phyloP scores from a whole-genome alignment of 2,888 invertebrate genomes.

The Dicycla oo region DNA sequence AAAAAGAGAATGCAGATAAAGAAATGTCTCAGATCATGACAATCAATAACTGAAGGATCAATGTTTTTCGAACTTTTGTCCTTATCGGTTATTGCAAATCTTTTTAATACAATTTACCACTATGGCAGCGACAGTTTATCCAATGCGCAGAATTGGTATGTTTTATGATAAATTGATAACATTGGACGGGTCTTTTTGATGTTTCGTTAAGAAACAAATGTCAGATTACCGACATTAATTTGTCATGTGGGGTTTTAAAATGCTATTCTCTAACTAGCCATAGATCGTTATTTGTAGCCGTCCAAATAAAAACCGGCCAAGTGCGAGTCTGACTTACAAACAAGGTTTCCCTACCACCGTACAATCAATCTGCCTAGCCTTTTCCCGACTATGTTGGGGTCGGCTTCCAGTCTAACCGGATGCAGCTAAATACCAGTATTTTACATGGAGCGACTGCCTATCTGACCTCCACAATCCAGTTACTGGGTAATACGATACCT shows the following conservation, averaged over 20 bases:
- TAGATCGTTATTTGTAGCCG: too few species aligned
- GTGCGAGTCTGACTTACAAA: too few species aligned
- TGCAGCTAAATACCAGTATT: too few species aligned
- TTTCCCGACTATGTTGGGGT: too few species aligned
- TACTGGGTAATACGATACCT: too few species aligned
- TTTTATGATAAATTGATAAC: neutral
- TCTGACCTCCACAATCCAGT: too few species aligned
- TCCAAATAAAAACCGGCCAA: too few species aligned
- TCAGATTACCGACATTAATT: neutral
- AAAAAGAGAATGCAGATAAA: slow-evolving; percentile 12
- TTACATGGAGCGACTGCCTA: too few species aligned
- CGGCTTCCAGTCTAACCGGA: too few species aligned
- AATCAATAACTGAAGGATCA: neutral
- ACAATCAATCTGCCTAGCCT: too few species aligned
- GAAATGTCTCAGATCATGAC: neutral
- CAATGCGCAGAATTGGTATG: neutral
- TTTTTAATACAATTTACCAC: slow-evolving; percentile 1
- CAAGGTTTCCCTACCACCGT: too few species aligned
- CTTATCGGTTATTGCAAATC: too few species aligned
- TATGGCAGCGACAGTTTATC: slow-evolving; percentile 11
- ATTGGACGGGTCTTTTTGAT: slow-evolving; percentile 1
- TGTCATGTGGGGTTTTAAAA: neutral
- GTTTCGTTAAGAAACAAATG: neutral
- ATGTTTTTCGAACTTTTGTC: neutral
- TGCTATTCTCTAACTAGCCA: neutral